Percentiles rank a stretch among this genome's conserved stretches.
Conservation (phyloP, 2,797 vertebrate genomes). For the Thripadectes ignobilis region DNA sequence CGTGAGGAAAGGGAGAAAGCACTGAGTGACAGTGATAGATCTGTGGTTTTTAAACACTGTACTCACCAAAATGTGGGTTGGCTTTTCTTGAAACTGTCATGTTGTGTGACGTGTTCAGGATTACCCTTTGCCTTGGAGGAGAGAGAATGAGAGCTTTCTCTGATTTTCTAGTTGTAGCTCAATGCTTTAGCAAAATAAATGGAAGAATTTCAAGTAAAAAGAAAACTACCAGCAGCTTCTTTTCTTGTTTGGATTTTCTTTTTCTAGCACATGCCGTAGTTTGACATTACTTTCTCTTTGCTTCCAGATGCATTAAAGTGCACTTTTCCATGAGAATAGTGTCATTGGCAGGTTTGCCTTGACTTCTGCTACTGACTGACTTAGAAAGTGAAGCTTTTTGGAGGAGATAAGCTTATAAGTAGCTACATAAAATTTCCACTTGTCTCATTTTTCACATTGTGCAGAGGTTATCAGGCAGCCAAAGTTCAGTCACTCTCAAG, state of each 20-base stretch:
- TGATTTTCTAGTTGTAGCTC: slow-evolving; percentile 12
- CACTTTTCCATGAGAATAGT: slow-evolving; percentile 20
- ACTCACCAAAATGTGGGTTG: neutral
- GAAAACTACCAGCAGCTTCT: neutral
- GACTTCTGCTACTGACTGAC: slow-evolving; percentile 43
- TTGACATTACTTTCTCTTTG: neutral
- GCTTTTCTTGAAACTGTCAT: neutral
- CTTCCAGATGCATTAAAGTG: slow-evolving; percentile 1
- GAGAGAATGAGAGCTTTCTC: neutral
- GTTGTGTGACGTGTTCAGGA: neutral
- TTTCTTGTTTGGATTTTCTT: slow-evolving; percentile 18
- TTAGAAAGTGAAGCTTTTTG: slow-evolving; percentile 35
- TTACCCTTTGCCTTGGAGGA: neutral
- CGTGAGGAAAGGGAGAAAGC: neutral
- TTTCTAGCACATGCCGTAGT: neutral
- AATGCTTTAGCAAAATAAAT: slow-evolving; percentile 34
- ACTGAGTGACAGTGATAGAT: neutral
- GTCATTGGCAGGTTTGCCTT: slow-evolving; percentile 33
- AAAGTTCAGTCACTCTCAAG: slow-evolving; percentile 29
- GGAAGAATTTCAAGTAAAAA: neutral
- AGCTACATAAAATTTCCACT: slow-evolving; percentile 28
- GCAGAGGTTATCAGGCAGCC: slow-evolving; percentile 27
- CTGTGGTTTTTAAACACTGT: neutral
- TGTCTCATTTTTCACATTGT: slow-evolving; percentile 28
- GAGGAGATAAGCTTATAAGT: slow-evolving; percentile 48